Percentiles rank a stretch among this genome's conserved stretches.
Evolutionary conservation across 2,888 invertebrate genomes (phyloP).

Genomic region (Conchocele bisecta): DNA sequence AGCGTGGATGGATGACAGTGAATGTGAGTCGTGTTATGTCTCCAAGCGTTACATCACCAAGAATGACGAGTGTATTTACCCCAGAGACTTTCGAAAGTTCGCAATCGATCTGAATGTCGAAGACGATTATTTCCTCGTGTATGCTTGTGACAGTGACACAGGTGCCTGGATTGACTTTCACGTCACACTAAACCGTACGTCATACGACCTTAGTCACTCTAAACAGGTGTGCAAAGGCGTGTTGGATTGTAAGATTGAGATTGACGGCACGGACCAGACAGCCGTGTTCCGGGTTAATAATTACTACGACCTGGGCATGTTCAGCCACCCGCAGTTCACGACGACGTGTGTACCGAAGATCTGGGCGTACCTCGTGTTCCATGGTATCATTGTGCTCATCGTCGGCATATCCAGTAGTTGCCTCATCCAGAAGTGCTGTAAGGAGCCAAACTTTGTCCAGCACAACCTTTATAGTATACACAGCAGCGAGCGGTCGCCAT

Average conservation of each 20-base stretch:
- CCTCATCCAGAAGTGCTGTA: slow-evolving; percentile 34
- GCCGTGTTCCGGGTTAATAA: slow-evolving; percentile 30
- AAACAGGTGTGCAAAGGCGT: slow-evolving; percentile 23
- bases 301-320: slow-evolving; percentile 36
- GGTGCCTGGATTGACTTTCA: slow-evolving; percentile 34
- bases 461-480: background rate
- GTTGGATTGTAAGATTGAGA: slow-evolving; percentile 19
- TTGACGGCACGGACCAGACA: slow-evolving; percentile 20
- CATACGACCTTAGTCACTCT: slow-evolving; percentile 30
- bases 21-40: slow-evolving; percentile 40
- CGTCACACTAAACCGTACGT: slow-evolving; percentile 21
- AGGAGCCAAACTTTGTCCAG: background rate
- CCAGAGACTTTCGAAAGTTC: background rate
- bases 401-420: slow-evolving; percentile 34
- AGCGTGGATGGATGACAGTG: slow-evolving; percentile 31
- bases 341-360: slow-evolving; percentile 50
- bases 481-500: slow-evolving; percentile 31
- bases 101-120: slow-evolving; percentile 7
- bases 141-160: slow-evolving; percentile 11
- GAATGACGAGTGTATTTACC: background rate
- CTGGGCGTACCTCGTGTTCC: slow-evolving; percentile 45
- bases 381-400: slow-evolving; percentile 27
- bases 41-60: slow-evolving; percentile 5
- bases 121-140: slow-evolving; percentile 46
- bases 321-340: slow-evolving; percentile 36